These are phyloP conservation scores for Ophion obscuratus DNA, from an alignment of 2,888 invertebrate species.

Conservation along the genomic window DNA sequence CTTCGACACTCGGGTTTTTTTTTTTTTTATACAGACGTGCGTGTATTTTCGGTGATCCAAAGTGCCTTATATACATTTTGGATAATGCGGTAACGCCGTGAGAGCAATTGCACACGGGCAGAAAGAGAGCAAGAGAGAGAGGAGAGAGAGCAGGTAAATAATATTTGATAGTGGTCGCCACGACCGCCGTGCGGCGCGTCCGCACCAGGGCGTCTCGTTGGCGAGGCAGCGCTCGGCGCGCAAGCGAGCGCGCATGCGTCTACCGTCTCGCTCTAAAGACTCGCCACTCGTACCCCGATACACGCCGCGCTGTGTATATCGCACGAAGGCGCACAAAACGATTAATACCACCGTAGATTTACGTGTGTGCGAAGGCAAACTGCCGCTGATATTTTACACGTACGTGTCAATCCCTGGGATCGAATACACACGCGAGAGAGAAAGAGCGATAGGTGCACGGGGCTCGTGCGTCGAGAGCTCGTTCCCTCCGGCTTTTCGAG, in stretches of 20 bases:
- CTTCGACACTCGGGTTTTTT: not conserved
- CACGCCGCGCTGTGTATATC: not conserved
- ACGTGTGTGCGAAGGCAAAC: slow-evolving; percentile 3
- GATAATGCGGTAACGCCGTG: slow-evolving; percentile 52
- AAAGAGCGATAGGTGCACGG: slow-evolving; percentile 27
- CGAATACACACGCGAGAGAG: slow-evolving; percentile 18
- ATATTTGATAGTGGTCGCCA: slow-evolving; percentile 34
- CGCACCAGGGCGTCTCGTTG: slow-evolving; percentile 57
- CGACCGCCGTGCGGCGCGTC: slow-evolving; percentile 41
- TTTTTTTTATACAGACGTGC: not conserved
- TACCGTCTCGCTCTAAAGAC: slow-evolving; percentile 43
- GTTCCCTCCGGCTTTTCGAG: slow-evolving; percentile 55
- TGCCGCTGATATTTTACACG: slow-evolving; percentile 31
- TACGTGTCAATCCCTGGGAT: slow-evolving; percentile 49
- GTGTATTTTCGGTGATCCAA: slow-evolving; percentile 20
- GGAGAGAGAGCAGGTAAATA: slow-evolving; percentile 53
- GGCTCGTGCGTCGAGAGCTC: slow-evolving; percentile 57
- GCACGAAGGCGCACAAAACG: slow-evolving; percentile 27
- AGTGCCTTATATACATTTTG: slow-evolving; percentile 36
- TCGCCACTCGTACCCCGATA: not conserved
- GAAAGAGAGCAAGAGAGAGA: slow-evolving; percentile 33
- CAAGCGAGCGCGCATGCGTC: slow-evolving; percentile 58
- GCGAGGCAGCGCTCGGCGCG: slow-evolving; percentile 37
- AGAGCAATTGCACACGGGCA: slow-evolving; percentile 57
- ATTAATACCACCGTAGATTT: slow-evolving; percentile 23